Conservation (phyloP, 1,140 invertebrate species). For the Saxidomus purpurata region DNA sequence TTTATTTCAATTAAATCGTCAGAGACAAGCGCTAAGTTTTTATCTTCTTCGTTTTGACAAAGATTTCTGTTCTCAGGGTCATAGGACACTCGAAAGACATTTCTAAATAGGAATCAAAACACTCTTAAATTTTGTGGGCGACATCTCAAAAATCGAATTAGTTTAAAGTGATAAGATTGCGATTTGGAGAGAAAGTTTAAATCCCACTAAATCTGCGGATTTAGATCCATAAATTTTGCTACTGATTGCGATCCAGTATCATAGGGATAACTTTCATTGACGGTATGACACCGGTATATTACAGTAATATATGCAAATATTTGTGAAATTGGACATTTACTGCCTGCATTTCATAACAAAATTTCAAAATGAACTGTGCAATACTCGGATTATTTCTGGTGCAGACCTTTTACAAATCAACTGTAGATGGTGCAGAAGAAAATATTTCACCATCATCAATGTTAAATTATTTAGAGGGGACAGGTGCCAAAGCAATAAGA, state of each 20-base stretch:
- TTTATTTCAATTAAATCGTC: not conserved
- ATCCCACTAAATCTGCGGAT: conserved; percentile 62
- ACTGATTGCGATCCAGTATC: not conserved
- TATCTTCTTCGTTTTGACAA: conserved; percentile 29
- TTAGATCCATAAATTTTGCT: conserved; percentile 57
- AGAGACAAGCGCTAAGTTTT: not conserved
- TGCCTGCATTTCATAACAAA: not conserved
- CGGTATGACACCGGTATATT: conserved; percentile 34
- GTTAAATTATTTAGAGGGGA: not conserved
- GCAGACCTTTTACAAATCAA: not conserved
- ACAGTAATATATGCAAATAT: not conserved
- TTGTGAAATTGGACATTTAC: not conserved
- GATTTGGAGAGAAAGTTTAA: conserved; percentile 64
- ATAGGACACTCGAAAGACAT: conserved; percentile 16
- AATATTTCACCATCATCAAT: not conserved
- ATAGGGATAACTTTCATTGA: conserved; percentile 3
- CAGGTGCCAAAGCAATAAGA: not conserved
- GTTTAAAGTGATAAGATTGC: conserved; percentile 52
- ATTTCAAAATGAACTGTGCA: not conserved
- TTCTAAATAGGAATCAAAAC: conserved; percentile 44
- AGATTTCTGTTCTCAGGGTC: conserved; percentile 27
- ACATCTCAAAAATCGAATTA: conserved; percentile 58
- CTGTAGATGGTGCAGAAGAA: not conserved
- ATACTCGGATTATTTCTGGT: not conserved
- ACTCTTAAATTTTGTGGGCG: conserved; percentile 31